Base-by-base conservation (phyloP, 2,797 vertebrate genomes). In the Rhynchonycteris naso region DNA sequence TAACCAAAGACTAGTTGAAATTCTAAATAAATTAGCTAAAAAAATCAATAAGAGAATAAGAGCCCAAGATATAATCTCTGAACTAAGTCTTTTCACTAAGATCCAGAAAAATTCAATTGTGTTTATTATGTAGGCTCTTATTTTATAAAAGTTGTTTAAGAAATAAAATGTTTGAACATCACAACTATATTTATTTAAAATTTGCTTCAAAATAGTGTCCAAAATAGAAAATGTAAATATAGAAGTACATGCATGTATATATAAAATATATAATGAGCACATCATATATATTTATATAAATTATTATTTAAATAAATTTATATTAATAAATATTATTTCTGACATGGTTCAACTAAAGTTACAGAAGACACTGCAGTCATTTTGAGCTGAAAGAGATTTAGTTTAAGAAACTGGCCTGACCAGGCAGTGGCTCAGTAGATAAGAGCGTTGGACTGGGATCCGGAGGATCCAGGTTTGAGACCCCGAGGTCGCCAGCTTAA, bases 141-240 rank as follows among this genome's bases (percentile, higher is more conserved):
- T 81, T 71, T 79, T 82, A 74, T 78, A 13, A 72, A 82, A 56
- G 43, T 93, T 96, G 16, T 56, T 56, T 75, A 68, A 38, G 52
- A 86, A 86, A 63, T 80, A 75, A 86, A 78, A 76, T 81, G 7
- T 52, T 50, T 82, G 33, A 54, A 61, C 18, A 38, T 69, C 10
- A 59, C 10, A 90, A 22, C 19, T 65, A 4, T 3, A n/a, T 79
- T 83, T 83, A 79, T 54, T 95, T 85, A 76, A 91, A 84, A 52
- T 65, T 65, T 90, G 0, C 2, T 72, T 61, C 10, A 8, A 75
- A 87, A 35, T 35, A 50, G 13, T 26, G 88, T 8, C 72, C 52
- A 56, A 84, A 30, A 83, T 22, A 66, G 18, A 88, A 88, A 56
- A 83, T 13, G n/a, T 15, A 61, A 56, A 61, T 85, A 15, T 63